Evolutionary conservation across 2,888 invertebrate genomes (phyloP).

Genomic region (Lochmaea crataegi): DNA sequence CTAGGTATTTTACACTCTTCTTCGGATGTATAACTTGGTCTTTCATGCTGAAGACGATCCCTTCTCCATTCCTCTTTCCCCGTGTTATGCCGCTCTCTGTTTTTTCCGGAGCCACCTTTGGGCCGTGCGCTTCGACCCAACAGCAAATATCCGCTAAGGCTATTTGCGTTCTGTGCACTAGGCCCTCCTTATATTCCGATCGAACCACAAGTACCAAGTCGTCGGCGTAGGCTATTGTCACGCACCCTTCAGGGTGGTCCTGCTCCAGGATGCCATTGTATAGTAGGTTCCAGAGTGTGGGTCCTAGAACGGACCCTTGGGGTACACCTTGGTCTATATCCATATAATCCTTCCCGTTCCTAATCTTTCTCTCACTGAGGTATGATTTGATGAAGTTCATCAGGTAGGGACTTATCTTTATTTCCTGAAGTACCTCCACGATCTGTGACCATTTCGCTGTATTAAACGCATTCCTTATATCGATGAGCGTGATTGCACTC

Average conservation of each 20-base stretch:
- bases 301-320: slow-evolving; percentile 35
- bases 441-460: slow-evolving; percentile 4
- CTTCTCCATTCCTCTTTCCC: slow-evolving; percentile 6
- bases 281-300: slow-evolving; percentile 31
- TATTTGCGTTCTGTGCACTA: background rate
- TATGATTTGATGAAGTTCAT: background rate
- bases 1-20: slow-evolving; percentile 20
- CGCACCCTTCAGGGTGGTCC: slow-evolving; percentile 8
- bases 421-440: background rate
- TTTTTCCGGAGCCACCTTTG: slow-evolving; percentile 9
- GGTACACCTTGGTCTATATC: slow-evolving; percentile 22
- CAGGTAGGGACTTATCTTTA: background rate
- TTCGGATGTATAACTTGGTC: background rate
- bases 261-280: slow-evolving; percentile 19
- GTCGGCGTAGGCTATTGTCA: slow-evolving; percentile 8
- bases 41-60: background rate
- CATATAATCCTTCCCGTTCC: background rate
- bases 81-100: slow-evolving; percentile 7
- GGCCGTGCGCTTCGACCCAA: slow-evolving; percentile 6
- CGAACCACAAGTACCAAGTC: slow-evolving; percentile 22
- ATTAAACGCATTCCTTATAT: slow-evolving; percentile 3
- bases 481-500: background rate
- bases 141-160: background rate
- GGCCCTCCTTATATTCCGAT: background rate
- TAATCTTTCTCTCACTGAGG: background rate